Base-by-base conservation (phyloP, 2,797 vertebrate species). In the Neosilurus hyrtlii region DNA sequence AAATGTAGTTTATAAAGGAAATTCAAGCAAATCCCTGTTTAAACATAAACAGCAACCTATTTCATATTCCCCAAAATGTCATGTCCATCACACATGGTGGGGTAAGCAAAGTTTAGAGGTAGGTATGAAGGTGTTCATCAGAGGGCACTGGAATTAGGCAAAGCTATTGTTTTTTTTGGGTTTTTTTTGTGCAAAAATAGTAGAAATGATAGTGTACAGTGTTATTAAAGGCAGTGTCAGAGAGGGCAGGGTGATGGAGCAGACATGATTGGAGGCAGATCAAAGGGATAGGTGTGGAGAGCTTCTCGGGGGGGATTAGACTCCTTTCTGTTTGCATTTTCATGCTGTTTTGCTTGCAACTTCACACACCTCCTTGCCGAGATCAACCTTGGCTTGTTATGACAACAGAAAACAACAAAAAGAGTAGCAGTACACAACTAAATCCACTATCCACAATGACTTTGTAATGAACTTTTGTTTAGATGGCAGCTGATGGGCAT, bases 21-120 rank as follows among this genome's bases (percentile, higher is more conserved):
- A 91, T 88, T 85, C 84, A 86, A 85, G 88, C 86, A 86, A 86
- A 80, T 67, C 49, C 84, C 65, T 86, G 83, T 14, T 2, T 54
- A 54, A 26, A 78, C 84, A 90, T 91, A 92, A 92, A 91, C 90
- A 89, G 84, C 89, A 93, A 87, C 90, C 86, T 43, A n/a, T 87
- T 90, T 87, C 57, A 89, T 77, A 90, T 51, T 73, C 75, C 81
- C 65, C 59, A 70, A 89, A 87, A 73, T 83, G 83, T 81, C 59
- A 87, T 83, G 89, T 86, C 56, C 74, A 82, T 89, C 75, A 82
- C 81, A 76, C 18, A n/a, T 61, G 59, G 63, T 65, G 24, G 77
- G 51, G 68, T 63, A 62, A 67, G 82, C 3, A 18, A 81, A 52
- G 62, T 57, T 52, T 49, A 63, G 80, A 30, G 66, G 59, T 18